A percentile compares a stretch with the other conserved stretches of the same genome.
These are phyloP conservation scores for Sepiola atlantica DNA, from an alignment of 2,888 invertebrate genomes.

Conservation along the genomic window DNA sequence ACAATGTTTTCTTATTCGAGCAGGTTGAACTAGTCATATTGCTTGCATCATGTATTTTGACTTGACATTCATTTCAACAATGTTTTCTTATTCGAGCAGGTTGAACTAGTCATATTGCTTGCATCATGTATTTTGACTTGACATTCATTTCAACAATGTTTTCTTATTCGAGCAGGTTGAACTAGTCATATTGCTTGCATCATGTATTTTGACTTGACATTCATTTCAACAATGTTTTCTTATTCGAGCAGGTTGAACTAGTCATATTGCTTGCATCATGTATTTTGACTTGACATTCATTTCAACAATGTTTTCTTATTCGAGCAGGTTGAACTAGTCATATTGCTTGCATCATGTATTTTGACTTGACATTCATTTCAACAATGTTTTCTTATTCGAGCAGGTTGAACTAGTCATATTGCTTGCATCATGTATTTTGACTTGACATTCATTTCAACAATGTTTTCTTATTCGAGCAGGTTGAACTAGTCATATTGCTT, in stretches of 20 bases:
- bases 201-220: not conserved
- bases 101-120: not conserved
- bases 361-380: not conserved
- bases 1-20: not conserved
- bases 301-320: not conserved
- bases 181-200: not conserved
- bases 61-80: not conserved
- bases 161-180: not conserved
- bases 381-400: not conserved
- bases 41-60: not conserved
- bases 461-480: not conserved
- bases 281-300: not conserved
- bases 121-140: not conserved
- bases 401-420: not conserved
- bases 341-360: not conserved
- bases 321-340: not conserved
- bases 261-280: not conserved
- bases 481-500: not conserved
- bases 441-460: not conserved
- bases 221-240: not conserved
- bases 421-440: not conserved
- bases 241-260: not conserved
- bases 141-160: not conserved
- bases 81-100: not conserved
- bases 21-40: not conserved